Evolutionary conservation across 2,888 invertebrate genomes (phyloP).

Genomic region (Drosophila paramelanica): DNA sequence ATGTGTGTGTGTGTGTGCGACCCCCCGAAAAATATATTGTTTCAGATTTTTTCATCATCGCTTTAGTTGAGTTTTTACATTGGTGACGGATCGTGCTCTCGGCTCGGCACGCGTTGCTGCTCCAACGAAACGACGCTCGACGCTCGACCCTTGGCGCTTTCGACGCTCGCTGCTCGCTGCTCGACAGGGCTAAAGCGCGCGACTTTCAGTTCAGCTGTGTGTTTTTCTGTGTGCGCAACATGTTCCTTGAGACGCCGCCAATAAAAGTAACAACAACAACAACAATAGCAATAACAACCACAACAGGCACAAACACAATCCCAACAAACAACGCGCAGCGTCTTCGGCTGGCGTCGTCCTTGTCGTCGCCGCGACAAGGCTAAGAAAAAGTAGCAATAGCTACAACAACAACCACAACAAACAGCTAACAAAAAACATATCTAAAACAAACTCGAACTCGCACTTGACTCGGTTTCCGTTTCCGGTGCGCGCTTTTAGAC

Average conservation of each 20-base stretch:
- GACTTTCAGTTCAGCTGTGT: conserved; percentile 72
- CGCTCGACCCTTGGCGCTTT: conserved; percentile 26
- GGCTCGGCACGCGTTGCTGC: conserved; percentile 73
- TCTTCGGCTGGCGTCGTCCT: conserved; percentile 58
- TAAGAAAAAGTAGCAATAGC: conserved; percentile 61
- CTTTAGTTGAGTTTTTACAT: conserved; percentile 86
- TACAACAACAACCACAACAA: conserved; percentile 34
- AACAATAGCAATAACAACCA: conserved; percentile 26
- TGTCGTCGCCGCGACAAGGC: conserved; percentile 44
- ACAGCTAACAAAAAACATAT: conserved; percentile 19
- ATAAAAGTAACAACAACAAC: conserved; percentile 62
- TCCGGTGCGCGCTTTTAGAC: conserved; percentile 73
- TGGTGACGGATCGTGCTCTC: conserved; percentile 85
- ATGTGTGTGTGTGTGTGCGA: conserved; percentile 65
- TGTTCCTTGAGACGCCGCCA: conserved; percentile 76
- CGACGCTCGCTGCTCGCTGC: conserved; percentile 48
- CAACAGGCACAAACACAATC: conserved; percentile 18
- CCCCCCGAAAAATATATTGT: conserved; percentile 85
- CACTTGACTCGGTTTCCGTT: conserved; percentile 68
- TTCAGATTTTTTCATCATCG: conserved; percentile 86
- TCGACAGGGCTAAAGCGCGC: conserved; percentile 54
- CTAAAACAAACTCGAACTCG: conserved; percentile 46
- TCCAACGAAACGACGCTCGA: conserved; percentile 52
- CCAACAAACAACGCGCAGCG: conserved; percentile 62
- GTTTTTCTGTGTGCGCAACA: conserved; percentile 80